These are phyloP conservation scores for Oeneis ivallda DNA, from an alignment of 2,888 invertebrate species.

Conservation along the genomic window DNA sequence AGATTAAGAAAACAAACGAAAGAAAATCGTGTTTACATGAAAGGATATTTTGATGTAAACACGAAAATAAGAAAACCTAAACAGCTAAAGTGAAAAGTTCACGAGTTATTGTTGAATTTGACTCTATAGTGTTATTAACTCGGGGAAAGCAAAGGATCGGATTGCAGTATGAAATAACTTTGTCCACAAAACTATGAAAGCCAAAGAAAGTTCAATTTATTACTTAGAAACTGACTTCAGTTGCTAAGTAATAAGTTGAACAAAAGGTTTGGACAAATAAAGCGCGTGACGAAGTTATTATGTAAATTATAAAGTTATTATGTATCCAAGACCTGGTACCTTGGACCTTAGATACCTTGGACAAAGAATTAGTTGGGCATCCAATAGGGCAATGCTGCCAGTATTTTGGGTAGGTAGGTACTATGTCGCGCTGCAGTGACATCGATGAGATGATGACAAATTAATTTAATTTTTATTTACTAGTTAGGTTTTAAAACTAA, in stretches of 20 bases:
- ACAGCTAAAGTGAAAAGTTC: not conserved
- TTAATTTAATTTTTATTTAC: too few species aligned
- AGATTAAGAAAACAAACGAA: not conserved
- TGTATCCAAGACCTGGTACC: too few species aligned
- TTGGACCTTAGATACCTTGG: too few species aligned
- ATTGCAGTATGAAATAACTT: not conserved
- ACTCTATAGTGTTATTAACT: constrained; percentile 1
- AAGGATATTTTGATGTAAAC: not conserved
- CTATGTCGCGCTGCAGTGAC: too few species aligned
- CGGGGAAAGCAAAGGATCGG: not conserved
- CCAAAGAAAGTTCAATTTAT: too few species aligned
- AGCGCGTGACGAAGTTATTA: not conserved
- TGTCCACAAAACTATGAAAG: not conserved
- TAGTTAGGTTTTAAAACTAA: too few species aligned
- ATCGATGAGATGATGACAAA: too few species aligned
- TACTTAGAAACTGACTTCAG: too few species aligned
- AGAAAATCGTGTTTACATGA: not conserved
- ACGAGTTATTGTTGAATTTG: constrained; percentile 1
- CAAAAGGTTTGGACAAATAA: not conserved
- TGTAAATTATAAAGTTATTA: too few species aligned
- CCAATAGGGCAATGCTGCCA: too few species aligned
- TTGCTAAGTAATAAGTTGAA: constrained; percentile 2
- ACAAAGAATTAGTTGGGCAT: too few species aligned
- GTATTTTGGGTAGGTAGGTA: too few species aligned
- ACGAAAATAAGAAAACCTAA: constrained; percentile 2